phyloP scores from a whole-genome alignment of 1,140 invertebrate species.

The Pseudachorutes palmiensis region DNA sequence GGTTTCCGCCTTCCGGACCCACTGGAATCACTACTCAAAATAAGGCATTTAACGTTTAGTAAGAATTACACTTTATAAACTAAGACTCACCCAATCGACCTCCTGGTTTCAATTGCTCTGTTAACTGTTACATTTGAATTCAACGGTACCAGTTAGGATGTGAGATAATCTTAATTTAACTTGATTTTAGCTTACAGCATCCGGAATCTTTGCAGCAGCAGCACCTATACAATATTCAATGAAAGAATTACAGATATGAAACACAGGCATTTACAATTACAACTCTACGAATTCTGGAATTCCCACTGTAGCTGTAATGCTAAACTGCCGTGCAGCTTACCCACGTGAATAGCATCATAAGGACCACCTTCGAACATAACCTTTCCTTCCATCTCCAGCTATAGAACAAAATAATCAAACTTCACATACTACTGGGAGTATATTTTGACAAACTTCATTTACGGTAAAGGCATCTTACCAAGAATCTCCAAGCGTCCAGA shows the following conservation, averaged over 20 bases:
- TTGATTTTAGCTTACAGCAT: conserved; percentile 17
- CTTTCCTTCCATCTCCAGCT: conserved; percentile 54
- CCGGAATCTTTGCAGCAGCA: conserved; percentile 27
- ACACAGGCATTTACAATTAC: too few relatives aligned
- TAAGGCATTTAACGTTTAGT: neutral
- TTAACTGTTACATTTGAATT: conserved; percentile 26
- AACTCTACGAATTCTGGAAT: too few relatives aligned
- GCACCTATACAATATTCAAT: conserved; percentile 14
- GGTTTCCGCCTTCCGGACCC: conserved; percentile 69
- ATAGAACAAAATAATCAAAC: conserved; percentile 27
- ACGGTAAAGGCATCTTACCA: conserved; percentile 37
- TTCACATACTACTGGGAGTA: too few relatives aligned
- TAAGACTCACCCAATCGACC: conserved; percentile 16
- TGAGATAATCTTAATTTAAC: conserved; percentile 4
- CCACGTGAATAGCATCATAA: conserved; percentile 60
- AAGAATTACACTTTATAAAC: neutral
- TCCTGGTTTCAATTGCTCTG: conserved; percentile 31
- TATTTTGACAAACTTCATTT: too few relatives aligned
- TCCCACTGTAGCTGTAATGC: too few relatives aligned
- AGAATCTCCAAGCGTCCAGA: conserved; percentile 43
- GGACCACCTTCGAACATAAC: conserved; percentile 49
- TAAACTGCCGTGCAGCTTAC: conserved; percentile 32
- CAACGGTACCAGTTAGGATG: neutral
- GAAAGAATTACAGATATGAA: neutral
- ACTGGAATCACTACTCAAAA: conserved; percentile 77